Percentiles rank a stretch among this genome's conserved stretches.
Evolutionary conservation across 1,140 invertebrate genomes (phyloP).

Genomic region (Drosophila persimilis): DNA sequence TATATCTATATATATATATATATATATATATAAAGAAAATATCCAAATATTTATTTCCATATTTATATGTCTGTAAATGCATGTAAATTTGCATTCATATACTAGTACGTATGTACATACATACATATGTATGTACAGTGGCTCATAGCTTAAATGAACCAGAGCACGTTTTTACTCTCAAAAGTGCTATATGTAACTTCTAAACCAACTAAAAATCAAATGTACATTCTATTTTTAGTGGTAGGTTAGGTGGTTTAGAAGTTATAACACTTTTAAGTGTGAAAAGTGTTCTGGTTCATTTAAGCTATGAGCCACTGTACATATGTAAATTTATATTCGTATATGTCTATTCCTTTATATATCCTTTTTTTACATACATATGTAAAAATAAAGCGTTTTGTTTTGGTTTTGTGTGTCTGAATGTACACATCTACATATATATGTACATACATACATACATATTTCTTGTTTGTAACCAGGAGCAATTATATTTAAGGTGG

Average conservation of each 20-base stretch:
- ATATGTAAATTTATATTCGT: background rate
- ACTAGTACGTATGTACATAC: background rate
- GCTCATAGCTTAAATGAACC: too few species aligned
- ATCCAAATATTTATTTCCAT: background rate
- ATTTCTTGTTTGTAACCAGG: constrained; percentile 21
- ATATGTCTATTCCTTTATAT: too few species aligned
- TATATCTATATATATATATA: too few species aligned
- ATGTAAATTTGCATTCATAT: constrained; percentile 6
- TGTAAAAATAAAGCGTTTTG: background rate
- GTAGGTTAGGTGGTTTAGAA: too few species aligned
- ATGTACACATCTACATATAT: constrained; percentile 4
- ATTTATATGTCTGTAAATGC: constrained; percentile 4
- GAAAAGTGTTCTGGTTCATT: too few species aligned
- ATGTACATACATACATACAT: constrained; percentile 2
- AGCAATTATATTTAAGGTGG: constrained; percentile 34
- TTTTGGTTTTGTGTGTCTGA: background rate
- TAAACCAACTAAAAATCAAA: too few species aligned
- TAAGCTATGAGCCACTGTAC: background rate
- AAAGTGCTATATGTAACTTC: too few species aligned
- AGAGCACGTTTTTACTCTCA: too few species aligned
- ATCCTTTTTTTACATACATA: background rate
- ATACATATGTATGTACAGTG: background rate
- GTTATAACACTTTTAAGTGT: too few species aligned
- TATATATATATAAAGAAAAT: background rate
- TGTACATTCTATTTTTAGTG: too few species aligned